Evolutionary conservation across 2,113 vertebrate species (phyloP).

Genomic region (Phyllopteryx taeniolatus): DNA sequence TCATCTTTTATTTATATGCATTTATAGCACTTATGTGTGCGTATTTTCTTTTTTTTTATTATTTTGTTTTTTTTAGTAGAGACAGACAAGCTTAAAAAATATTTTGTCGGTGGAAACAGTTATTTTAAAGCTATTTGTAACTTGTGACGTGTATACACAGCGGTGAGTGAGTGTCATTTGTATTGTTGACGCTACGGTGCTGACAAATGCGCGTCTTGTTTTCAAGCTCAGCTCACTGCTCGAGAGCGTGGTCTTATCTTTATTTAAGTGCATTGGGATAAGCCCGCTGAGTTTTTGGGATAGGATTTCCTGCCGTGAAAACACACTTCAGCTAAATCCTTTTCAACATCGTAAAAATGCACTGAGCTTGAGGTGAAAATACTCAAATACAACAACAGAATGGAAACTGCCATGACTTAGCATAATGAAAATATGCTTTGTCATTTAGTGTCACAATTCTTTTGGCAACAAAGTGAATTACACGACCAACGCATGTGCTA

Average conservation of each 20-base stretch:
- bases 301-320: conserved; percentile 14
- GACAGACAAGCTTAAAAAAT: too few species aligned
- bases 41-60: too few species aligned
- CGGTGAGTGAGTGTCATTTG: neutral
- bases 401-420: conserved; percentile 14
- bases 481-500: conserved; percentile 39
- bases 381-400: conserved; percentile 4
- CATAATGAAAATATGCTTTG: conserved; percentile 12
- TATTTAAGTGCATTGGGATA: conserved; percentile 17
- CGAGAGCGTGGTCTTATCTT: conserved; percentile 18
- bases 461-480: conserved; percentile 43
- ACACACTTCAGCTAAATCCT: conserved; percentile 20
- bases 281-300: neutral
- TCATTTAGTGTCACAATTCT: conserved; percentile 46
- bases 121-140: neutral
- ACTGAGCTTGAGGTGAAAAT: neutral
- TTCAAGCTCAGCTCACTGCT: conserved; percentile 9
- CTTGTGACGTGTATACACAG: conserved; percentile 2
- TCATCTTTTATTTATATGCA: too few species aligned
- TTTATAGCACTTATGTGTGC: too few species aligned
- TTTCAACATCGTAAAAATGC: conserved; percentile 10
- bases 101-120: neutral
- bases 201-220: conserved; percentile 8
- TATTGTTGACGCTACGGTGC: neutral
- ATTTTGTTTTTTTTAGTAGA: too few species aligned